A percentile compares a stretch with the other conserved stretches of the same genome.
These are phyloP conservation scores for Mirza zaza DNA, from an alignment of 2,113 vertebrate species.

Conservation along the genomic window DNA sequence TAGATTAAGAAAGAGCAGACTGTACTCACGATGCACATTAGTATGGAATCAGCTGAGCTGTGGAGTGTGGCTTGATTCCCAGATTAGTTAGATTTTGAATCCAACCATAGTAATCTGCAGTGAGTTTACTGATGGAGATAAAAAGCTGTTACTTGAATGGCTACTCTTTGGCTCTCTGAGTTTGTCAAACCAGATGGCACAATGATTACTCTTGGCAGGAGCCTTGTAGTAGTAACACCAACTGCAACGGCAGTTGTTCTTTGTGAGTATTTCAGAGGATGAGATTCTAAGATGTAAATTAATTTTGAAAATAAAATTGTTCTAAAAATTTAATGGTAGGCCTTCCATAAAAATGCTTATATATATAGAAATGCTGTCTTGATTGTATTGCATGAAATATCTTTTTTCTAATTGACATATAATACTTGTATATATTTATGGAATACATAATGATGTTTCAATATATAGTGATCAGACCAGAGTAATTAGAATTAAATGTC, in stretches of 20 bases:
- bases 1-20: constrained; percentile 56
- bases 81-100: constrained; percentile 48
- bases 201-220: constrained; percentile 67
- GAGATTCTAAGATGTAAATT: constrained; percentile 38
- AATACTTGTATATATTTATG: background rate
- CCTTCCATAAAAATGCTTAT: background rate
- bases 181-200: constrained; percentile 72
- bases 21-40: constrained; percentile 44
- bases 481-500: background rate
- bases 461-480: background rate
- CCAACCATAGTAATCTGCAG: constrained; percentile 28
- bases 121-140: constrained; percentile 59
- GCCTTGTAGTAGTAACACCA: constrained; percentile 51
- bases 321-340: constrained; percentile 36
- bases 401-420: background rate
- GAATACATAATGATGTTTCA: background rate
- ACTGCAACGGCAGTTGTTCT: constrained; percentile 44
- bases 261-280: constrained; percentile 44
- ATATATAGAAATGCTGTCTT: constrained; percentile 22
- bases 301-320: constrained; percentile 52
- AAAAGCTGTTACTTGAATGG: constrained; percentile 70
- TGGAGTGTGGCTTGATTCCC: constrained; percentile 63
- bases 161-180: constrained; percentile 56
- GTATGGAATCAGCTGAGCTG: constrained; percentile 12
- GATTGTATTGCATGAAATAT: background rate